These are phyloP conservation scores for Valencia hispanica DNA, from an alignment of 2,797 vertebrate species.

Conservation along the genomic window DNA sequence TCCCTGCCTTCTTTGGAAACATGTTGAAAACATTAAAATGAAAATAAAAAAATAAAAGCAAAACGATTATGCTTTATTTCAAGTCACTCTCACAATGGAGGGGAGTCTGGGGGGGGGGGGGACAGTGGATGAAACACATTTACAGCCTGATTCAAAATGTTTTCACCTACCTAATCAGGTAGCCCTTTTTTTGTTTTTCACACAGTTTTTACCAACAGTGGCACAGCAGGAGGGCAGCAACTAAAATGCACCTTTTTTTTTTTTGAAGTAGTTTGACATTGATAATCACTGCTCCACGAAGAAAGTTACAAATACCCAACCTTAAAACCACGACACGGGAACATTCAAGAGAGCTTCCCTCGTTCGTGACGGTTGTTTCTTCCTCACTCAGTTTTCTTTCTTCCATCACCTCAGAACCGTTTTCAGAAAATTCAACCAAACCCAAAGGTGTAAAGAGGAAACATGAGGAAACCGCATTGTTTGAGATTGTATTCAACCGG, in stretches of 20 bases:
- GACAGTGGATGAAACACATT: constrained; percentile 49
- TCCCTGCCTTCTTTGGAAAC: constrained; percentile 76
- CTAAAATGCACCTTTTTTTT: constrained; percentile 44
- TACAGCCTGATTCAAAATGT: constrained; percentile 57
- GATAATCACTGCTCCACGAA: constrained; percentile 38
- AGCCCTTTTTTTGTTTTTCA: constrained; percentile 61
- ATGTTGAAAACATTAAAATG: constrained; percentile 55
- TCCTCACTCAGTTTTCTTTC: constrained; percentile 36
- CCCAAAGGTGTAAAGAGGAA: constrained; percentile 24
- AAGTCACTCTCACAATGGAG: constrained; percentile 66
- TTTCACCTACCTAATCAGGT: constrained; percentile 63
- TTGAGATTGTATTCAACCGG: constrained; percentile 45
- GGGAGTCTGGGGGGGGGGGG: constrained; percentile 60
- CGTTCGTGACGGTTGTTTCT: constrained; percentile 31
- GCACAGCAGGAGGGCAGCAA: constrained; percentile 42
- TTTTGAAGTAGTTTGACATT: constrained; percentile 45
- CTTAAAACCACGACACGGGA: constrained; percentile 46
- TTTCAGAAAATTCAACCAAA: constrained; percentile 1
- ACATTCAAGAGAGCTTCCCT: constrained; percentile 55
- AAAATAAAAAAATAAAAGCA: constrained; percentile 4
- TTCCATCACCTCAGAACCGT: constrained; percentile 16
- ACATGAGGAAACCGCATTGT: constrained; percentile 37
- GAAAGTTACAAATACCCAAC: constrained; percentile 43
- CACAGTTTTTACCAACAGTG: constrained; percentile 55
- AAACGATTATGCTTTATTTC: constrained; percentile 45